Base-by-base conservation (phyloP, 2,113 vertebrate species). In the Tachycineta bicolor region DNA sequence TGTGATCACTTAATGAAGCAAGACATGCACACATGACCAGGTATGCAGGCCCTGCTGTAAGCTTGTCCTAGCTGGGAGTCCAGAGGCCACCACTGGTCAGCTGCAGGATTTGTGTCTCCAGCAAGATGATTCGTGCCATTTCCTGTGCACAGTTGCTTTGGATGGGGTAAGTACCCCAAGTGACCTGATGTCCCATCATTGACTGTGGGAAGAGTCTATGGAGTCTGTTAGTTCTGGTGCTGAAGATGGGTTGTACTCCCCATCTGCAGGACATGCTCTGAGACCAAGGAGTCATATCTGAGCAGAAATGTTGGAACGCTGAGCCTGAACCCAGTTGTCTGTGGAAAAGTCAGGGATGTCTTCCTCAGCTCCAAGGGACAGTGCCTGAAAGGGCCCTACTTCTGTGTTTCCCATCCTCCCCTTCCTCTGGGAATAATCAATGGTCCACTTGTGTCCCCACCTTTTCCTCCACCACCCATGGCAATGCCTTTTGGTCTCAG, bases 1-100 rank as follows among this genome's bases (percentile, higher is more conserved):
- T 74, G 21, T 43, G n/a, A 43, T 28, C 0, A 0, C 4, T 31
- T 67, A 64, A 53, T 47, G 75, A 80, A 53, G 53, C 21, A 64
- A 70, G 18, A 23, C 26, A 21, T 56, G 47, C 20, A 25, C 20
- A 39, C 3, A 1, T 41, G 39, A 44, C 10, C 33, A 79, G 15
- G 37, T 11, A 34, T 34, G 10, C 13, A 25, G 28, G n/a, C 14
- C 28, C 46, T 85, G 53, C 46, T 37, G 10, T 49, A 18, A 80
- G 9, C 34, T 49, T 43, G 20, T 74, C 34, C 46, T 37, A 2
- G 5, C 0, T 21, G 25, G 41, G 17, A 33, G 19, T 44, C 37
- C 53, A 69, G 62, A 49, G 41, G 34, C 19, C 31, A 49, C 6
- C 15, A 37, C 5, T 37, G 39, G 5, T 49, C 31, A 56, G n/a